Evolutionary conservation across 1,140 invertebrate species (phyloP), one percentile per base, ranked within the genome.

Genomic region (Anastrepha obliqua): DNA sequence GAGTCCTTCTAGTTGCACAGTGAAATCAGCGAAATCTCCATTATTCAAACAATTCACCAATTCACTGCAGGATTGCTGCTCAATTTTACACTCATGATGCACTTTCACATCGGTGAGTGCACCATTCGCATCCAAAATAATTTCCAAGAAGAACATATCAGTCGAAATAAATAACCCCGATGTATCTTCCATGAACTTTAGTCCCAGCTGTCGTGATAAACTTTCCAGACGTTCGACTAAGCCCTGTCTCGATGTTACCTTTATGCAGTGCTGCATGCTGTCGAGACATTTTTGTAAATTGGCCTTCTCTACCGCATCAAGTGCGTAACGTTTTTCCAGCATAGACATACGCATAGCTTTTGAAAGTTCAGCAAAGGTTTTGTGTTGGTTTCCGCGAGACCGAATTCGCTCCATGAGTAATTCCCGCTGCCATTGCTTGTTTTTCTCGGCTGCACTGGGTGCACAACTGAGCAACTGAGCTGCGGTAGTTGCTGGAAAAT

Each of bases 141-240:
- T 97, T 94, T 99, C 98, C 89, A 99, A 95, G 93, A 98, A 98
- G 93, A 99, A 99, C 98, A 99, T 99, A 92, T 99, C 98, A 0
- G 97, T 98, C 44, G 97, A 98, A 93, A 99, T 98, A 90, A 98
- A 98, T 88, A 97, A 95, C 29, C 88, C 87, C 59, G 91, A 90
- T 51, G 91, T 90, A 85, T 93, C 91, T 74, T 93, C 92, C 90
- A 91, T 91, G 86, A 93, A 93, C 78, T 93, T 93, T 0, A 93
- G 87, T 95, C 97, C 97, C 85, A 98, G 94, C 91, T 98, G 97
- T 87, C 97, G 95, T 3, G 97, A 97, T 64, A 99, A 95, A 91
- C 97, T 97, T 93, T 99, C 98, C 74, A 99, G 94, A 89, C 98
- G 95, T 93, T 99, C 98, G 15, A 99, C 96, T 94, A 99, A 96